Evolutionary conservation across 2,113 vertebrate genomes (phyloP).

Genomic region (Elanoides forficatus): DNA sequence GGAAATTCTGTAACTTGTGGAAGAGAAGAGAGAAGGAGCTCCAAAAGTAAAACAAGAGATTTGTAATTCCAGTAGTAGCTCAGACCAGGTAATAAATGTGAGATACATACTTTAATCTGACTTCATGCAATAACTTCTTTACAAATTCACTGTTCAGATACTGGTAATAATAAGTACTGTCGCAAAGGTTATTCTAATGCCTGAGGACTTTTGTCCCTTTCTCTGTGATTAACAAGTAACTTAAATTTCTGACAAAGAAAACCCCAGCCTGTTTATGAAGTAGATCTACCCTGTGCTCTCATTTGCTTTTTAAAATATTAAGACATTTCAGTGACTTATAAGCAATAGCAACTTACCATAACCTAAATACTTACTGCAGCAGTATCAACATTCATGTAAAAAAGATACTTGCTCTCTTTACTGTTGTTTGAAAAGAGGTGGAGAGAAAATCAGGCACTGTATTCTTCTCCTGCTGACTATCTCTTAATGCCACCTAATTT

Average conservation of each 20-base stretch:
- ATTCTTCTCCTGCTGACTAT: constrained; percentile 1
- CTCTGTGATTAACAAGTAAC: neutral
- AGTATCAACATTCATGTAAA: neutral
- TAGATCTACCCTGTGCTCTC: neutral
- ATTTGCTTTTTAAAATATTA: neutral
- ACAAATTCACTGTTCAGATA: neutral
- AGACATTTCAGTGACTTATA: neutral
- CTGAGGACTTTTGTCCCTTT: neutral
- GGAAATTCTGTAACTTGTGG: neutral
- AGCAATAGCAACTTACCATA: constrained; percentile 31
- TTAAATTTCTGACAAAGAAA: neutral
- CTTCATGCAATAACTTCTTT: neutral
- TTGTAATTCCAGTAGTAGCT: neutral
- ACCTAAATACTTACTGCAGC: constrained; percentile 11
- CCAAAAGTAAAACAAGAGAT: neutral
- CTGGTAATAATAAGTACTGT: neutral
- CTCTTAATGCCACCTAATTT: constrained; percentile 47
- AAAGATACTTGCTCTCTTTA: neutral
- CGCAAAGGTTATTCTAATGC: neutral
- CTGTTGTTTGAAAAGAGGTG: neutral
- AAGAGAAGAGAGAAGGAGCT: neutral
- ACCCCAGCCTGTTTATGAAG: neutral
- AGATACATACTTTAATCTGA: neutral
- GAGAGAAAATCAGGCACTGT: neutral
- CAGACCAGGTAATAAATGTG: neutral